Evolutionary conservation across 2,113 vertebrate species (phyloP).

Genomic region (Helogale parvula): DNA sequence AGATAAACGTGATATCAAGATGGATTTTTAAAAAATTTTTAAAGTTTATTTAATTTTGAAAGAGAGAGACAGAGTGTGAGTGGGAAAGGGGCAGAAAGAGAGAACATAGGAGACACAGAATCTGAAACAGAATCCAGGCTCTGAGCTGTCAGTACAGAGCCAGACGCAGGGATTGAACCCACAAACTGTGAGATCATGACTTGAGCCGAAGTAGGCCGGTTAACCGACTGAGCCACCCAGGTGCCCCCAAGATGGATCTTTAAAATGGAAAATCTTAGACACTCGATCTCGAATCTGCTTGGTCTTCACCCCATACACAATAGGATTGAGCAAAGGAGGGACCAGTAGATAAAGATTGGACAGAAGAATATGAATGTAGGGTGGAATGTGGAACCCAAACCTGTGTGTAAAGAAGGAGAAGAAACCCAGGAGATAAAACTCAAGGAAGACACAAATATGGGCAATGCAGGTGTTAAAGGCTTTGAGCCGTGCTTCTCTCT

Average conservation of each 20-base stretch:
- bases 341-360: neutral
- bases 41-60: too few species aligned
- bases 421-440: conserved; percentile 52
- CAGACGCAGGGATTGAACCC: too few species aligned
- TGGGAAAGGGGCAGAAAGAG: too few species aligned
- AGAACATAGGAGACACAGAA: too few species aligned
- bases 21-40: too few species aligned
- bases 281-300: neutral
- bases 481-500: conserved; percentile 41
- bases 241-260: neutral
- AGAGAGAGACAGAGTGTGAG: too few species aligned
- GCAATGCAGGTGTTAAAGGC: conserved; percentile 62
- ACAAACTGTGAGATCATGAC: too few species aligned
- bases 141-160: too few species aligned
- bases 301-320: conserved; percentile 52
- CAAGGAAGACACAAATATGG: conserved; percentile 61
- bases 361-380: neutral
- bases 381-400: conserved; percentile 56
- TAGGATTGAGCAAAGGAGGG: conserved; percentile 37
- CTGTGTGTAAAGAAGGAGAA: conserved; percentile 67
- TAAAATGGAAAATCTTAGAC: neutral
- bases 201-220: too few species aligned
- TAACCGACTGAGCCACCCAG: too few species aligned
- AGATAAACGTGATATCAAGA: neutral
- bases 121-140: too few species aligned